These are phyloP conservation scores for Mus musculus DNA, from an alignment of 2,113 vertebrate species.

Conservation along the genomic window GRCm39 chr1:154944501-154945000, in stretches of 20 bases:
- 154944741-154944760: background rate
- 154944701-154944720: background rate
- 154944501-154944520: no score
- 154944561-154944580: no score
- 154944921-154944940: background rate
- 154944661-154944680: background rate
- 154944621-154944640: background rate
- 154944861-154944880: background rate
- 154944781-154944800: background rate
- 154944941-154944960: background rate
- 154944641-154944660: background rate
- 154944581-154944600: no score
- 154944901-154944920: background rate
- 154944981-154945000: background rate
- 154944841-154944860: background rate
- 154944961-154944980: background rate
- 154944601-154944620: background rate
- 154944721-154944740: background rate
- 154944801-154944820: background rate
- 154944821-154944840: background rate
- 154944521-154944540: no score
- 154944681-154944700: background rate
- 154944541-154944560: no score
- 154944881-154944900: background rate
- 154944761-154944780: background rate